Evolutionary conservation across 2,797 vertebrate genomes (phyloP).

Genomic region (Hafferia zeledoni): DNA sequence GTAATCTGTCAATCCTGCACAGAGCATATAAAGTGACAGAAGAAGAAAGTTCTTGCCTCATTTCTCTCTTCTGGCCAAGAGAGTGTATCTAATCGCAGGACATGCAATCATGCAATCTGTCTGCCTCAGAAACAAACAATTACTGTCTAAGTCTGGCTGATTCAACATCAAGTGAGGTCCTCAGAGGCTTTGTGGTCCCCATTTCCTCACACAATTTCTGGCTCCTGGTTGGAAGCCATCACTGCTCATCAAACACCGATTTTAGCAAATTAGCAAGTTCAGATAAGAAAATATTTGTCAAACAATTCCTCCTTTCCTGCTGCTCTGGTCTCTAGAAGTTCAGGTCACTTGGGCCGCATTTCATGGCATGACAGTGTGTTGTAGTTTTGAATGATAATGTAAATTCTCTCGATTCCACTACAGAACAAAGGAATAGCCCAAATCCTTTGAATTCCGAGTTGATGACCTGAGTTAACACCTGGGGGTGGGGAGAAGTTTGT

Average conservation of each 20-base stretch:
- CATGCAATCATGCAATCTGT: accelerated
- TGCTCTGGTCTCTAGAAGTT: background rate
- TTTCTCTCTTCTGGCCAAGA: background rate
- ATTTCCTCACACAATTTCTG: background rate
- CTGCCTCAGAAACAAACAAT: background rate
- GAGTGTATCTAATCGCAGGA: background rate
- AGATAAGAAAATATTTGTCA: background rate
- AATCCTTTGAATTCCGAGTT: too few relatives aligned
- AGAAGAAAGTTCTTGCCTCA: background rate
- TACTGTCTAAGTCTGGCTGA: background rate
- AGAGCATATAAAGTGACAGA: background rate
- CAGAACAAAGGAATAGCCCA: too few relatives aligned
- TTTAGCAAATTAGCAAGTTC: background rate
- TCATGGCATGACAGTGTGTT: too few relatives aligned
- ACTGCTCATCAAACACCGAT: accelerated
- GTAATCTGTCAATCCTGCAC: background rate
- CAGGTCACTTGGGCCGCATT: background rate
- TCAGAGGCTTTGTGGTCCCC: background rate
- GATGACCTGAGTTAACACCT: too few relatives aligned
- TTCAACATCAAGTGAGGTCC: background rate
- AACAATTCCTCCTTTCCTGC: background rate
- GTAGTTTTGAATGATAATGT: too few relatives aligned
- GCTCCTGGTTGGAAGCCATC: background rate
- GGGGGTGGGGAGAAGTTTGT: too few relatives aligned
- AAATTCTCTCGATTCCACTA: too few relatives aligned